Evolutionary conservation across 2,113 vertebrate species (phyloP).

Genomic region (Vanacampus margaritifer): DNA sequence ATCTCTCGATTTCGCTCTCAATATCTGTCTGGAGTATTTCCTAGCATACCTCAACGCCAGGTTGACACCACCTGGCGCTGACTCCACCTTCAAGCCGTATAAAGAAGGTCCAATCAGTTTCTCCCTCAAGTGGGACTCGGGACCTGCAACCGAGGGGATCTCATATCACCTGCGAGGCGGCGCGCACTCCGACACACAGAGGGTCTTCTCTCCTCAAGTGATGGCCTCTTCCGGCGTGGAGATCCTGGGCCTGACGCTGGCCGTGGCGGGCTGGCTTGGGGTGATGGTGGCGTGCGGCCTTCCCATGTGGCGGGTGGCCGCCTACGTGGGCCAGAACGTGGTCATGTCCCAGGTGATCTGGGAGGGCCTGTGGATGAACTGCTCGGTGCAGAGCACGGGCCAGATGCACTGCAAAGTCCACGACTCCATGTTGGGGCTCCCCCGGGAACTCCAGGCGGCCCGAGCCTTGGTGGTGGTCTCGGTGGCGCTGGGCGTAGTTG

Average conservation of each 20-base stretch:
- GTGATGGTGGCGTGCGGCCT: constrained; percentile 76
- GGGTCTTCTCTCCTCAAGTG: constrained; percentile 43
- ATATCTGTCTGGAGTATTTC: neutral
- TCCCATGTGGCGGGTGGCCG: constrained; percentile 78
- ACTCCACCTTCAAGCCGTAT: constrained; percentile 78
- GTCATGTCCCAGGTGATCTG: constrained; percentile 79
- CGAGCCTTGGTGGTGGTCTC: constrained; percentile 71
- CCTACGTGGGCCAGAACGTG: constrained; percentile 77
- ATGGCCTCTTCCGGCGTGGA: constrained; percentile 77
- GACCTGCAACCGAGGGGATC: constrained; percentile 58
- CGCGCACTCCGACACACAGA: constrained; percentile 40
- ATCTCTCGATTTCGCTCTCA: too few species aligned
- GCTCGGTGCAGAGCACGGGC: constrained; percentile 79
- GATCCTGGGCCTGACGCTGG: constrained; percentile 76
- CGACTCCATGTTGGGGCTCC: constrained; percentile 75
- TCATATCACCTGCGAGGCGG: constrained; percentile 60
- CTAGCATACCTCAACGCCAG: constrained; percentile 16
- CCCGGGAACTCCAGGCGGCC: constrained; percentile 69
- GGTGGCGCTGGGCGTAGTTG: constrained; percentile 65
- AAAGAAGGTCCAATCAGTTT: constrained; percentile 72
- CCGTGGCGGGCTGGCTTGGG: constrained; percentile 76
- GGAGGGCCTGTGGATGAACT: constrained; percentile 81
- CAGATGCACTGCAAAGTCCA: constrained; percentile 80
- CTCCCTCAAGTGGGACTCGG: constrained; percentile 53
- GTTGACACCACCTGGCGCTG: constrained; percentile 60